These are phyloP conservation scores for Seladonia tumulorum DNA, from an alignment of 2,888 invertebrate genomes.

Conservation along the genomic window DNA sequence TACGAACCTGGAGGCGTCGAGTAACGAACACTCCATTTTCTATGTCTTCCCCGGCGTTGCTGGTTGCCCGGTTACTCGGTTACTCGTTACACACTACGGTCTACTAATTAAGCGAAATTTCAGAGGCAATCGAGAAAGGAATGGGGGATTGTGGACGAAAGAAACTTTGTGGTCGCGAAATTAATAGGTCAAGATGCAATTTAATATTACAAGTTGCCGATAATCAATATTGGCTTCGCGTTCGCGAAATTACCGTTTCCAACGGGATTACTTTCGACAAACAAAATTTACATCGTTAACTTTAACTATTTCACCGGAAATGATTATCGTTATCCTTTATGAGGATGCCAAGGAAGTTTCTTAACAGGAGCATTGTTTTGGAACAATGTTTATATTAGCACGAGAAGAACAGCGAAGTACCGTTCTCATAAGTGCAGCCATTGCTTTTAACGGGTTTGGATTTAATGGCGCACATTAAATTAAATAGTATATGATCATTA, in stretches of 20 bases:
- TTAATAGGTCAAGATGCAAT: background rate
- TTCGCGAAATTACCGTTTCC: background rate
- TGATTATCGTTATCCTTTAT: background rate
- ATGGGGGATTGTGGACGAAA: background rate
- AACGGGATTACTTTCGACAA: background rate
- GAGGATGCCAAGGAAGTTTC: background rate
- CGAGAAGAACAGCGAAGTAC: background rate
- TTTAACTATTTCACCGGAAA: background rate
- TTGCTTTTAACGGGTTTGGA: background rate
- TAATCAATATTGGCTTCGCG: background rate
- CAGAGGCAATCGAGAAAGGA: background rate
- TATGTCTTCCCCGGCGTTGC: background rate
- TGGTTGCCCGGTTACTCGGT: background rate
- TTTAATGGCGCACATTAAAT: background rate
- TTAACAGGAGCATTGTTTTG: background rate
- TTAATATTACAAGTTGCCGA: background rate
- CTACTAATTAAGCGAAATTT: conserved; percentile 25
- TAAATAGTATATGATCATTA: background rate
- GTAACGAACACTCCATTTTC: conserved; percentile 31
- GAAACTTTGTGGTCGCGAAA: background rate
- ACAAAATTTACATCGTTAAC: background rate
- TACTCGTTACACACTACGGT: background rate
- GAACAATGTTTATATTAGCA: conserved; percentile 6
- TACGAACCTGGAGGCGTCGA: conserved; percentile 1
- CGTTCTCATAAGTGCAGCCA: background rate